A percentile compares a stretch with the other conserved stretches of the same genome.
Evolutionary conservation across 2,888 invertebrate species (phyloP).

Genomic region (Tethea ocularis): DNA sequence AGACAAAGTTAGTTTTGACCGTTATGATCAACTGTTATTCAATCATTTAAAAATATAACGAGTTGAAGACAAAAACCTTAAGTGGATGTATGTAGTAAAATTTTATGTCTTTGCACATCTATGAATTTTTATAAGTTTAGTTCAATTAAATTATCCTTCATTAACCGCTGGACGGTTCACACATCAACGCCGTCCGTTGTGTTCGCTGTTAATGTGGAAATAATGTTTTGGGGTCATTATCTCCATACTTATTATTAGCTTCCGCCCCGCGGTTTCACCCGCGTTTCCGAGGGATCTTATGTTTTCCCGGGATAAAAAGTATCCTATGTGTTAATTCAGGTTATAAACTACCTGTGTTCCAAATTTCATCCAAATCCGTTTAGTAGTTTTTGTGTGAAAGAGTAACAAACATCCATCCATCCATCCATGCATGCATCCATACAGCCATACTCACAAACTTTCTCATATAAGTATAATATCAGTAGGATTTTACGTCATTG

Average conservation of each 20-base stretch:
- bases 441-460: no score
- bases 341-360: no score
- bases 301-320: no score
- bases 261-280: no score
- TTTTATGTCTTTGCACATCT: conserved; percentile 9
- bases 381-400: no score
- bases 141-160: conserved; percentile 48
- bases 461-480: no score
- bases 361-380: no score
- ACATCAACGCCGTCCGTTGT: conserved; percentile 52
- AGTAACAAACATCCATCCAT: no score
- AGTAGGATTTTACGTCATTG: conserved; percentile 57
- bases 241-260: conserved; percentile 71
- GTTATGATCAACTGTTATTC: background rate
- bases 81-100: conserved; percentile 19
- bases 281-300: no score
- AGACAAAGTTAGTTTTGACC: background rate
- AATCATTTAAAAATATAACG: conserved; percentile 6
- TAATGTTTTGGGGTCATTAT: conserved; percentile 74
- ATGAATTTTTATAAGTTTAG: conserved; percentile 4
- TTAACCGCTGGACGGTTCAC: conserved; percentile 48
- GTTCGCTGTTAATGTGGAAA: conserved; percentile 70
- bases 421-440: no score
- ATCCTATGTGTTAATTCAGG: no score
- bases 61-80: conserved; percentile 16